phyloP scores from a whole-genome alignment of 2,797 vertebrate genomes.

The Sebastes matsubarae region DNA sequence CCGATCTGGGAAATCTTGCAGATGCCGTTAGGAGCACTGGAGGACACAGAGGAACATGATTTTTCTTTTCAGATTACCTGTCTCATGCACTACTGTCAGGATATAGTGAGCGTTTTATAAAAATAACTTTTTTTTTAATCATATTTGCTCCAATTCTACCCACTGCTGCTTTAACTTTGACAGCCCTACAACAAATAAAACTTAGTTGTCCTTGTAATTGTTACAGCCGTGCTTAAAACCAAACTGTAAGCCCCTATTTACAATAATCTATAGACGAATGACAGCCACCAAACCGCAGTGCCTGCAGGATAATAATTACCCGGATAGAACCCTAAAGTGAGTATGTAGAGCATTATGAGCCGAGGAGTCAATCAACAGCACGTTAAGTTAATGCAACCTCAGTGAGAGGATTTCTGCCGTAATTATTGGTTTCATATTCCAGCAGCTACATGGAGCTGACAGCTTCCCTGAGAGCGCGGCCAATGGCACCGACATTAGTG shows the following conservation, averaged over 20 bases:
- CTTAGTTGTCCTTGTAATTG: background rate
- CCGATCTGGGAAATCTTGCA: no score
- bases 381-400: slow-evolving; percentile 50
- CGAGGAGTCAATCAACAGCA: slow-evolving; percentile 64
- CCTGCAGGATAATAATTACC: background rate
- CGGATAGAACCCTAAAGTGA: slow-evolving; percentile 8
- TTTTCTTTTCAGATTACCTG: no score
- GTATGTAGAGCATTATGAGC: slow-evolving; percentile 5
- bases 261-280: background rate
- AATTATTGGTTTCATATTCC: slow-evolving; percentile 76
- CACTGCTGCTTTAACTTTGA: no score
- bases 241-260: background rate
- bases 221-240: background rate
- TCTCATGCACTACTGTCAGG: no score
- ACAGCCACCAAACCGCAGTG: background rate
- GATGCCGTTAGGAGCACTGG: no score
- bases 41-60: no score
- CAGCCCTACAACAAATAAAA: no score
- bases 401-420: slow-evolving; percentile 52
- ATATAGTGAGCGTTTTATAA: no score
- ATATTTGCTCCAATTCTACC: no score
- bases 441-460: slow-evolving; percentile 62
- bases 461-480: slow-evolving; percentile 38
- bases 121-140: no score
- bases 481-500: slow-evolving; percentile 48